Evolutionary conservation across 2,888 invertebrate species (phyloP).

Genomic region (Sturmia bella): DNA sequence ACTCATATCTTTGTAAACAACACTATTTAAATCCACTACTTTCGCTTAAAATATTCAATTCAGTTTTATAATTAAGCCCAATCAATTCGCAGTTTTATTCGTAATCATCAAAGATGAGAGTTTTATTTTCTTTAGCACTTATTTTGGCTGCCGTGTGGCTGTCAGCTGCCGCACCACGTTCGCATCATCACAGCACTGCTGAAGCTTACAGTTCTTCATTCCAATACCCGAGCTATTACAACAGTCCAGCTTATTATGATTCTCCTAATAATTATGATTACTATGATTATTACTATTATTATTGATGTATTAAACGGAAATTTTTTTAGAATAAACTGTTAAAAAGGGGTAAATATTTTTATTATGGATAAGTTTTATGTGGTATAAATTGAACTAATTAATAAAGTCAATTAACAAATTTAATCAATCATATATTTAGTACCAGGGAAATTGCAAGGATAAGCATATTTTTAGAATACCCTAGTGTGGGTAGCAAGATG

Average conservation of each 20-base stretch:
- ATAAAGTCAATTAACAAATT: too few species aligned
- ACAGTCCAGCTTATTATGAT: not conserved
- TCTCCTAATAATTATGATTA: constrained; percentile 6
- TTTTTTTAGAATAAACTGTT: too few species aligned
- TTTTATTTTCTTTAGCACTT: not conserved
- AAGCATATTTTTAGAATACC: too few species aligned
- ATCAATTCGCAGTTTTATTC: not conserved
- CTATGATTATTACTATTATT: not conserved
- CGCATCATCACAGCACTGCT: not conserved
- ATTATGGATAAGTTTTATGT: too few species aligned
- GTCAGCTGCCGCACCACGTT: not conserved
- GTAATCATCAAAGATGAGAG: not conserved
- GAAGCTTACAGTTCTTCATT: not conserved
- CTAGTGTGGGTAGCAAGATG: too few species aligned
- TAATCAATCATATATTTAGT: too few species aligned
- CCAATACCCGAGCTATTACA: not conserved
- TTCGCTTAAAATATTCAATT: not conserved
- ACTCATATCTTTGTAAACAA: not conserved
- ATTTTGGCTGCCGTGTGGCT: not conserved
- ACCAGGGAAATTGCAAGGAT: too few species aligned
- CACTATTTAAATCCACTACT: constrained; percentile 1
- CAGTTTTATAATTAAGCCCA: not conserved
- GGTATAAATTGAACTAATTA: too few species aligned
- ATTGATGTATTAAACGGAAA: not conserved
- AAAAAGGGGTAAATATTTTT: too few species aligned